Base-by-base conservation (phyloP, 2,797 vertebrate species). In the Pitangus sulphuratus region DNA sequence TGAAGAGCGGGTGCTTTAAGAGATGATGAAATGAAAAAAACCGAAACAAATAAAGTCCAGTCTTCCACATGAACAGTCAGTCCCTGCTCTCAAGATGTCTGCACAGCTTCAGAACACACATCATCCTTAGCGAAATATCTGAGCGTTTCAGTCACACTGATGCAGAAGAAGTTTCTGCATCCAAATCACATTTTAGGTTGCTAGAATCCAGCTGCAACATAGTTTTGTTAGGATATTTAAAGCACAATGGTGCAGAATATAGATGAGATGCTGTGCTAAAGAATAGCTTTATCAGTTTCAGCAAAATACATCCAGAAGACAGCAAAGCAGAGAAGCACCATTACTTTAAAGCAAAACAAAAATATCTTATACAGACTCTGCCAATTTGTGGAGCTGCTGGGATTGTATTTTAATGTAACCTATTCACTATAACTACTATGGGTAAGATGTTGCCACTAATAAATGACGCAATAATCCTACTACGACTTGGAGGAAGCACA, bases 291-390 rank as follows among this genome's bases (percentile, higher is more conserved):
- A 84, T 91, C 65, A 50, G 48, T 64, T 82, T 77, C 85, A 83
- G 58, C 64, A 78, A 93, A 90, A 96, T 30, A 82, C 50, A 69
- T 56, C 74, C 85, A 91, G 69, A 88, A 93, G 76, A 86, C 65
- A 86, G 75, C 39, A 75, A 82, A 87, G 44, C 25, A 83, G 35
- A 4, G 2, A 70, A 89, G 58, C 15, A 72, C 17, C 45, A n/a
- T 56, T 88, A 72, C 69, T 88, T 79, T 93, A 84, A 90, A 94
- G 35, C 26, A 81, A 91, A 95, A 39, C 40, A 93, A 69, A 84
- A 65, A 40, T 53, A 53, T 58, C 33, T 77, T 86, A 40, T 11
- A 71, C 11, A 78, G 48, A 58, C 18, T 76, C 37, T 75, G 37
- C 45, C 64, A 85, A 77, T 84, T 33, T 75, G 56, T 71, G 50